phyloP scores from a whole-genome alignment of 2,888 invertebrate species.

The Eudemis profundana region DNA sequence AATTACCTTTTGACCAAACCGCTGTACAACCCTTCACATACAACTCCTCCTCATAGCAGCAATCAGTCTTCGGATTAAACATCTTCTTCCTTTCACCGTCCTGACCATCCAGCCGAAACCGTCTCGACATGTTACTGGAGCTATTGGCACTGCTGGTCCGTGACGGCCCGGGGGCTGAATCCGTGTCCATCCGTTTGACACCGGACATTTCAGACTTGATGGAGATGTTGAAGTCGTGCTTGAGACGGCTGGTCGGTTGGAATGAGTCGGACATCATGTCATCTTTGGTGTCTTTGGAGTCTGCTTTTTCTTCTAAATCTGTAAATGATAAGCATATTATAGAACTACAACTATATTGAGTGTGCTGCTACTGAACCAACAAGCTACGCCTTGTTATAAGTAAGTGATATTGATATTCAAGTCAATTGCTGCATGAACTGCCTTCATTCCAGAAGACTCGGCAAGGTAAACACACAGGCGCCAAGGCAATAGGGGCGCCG shows the following conservation, averaged over 20 bases:
- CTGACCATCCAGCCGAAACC: slow-evolving; percentile 67
- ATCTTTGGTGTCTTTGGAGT: slow-evolving; percentile 64
- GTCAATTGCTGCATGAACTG: too few relatives aligned
- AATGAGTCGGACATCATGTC: slow-evolving; percentile 72
- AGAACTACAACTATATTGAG: too few relatives aligned
- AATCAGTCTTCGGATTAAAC: slow-evolving; percentile 73
- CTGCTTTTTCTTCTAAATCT: slow-evolving; percentile 67
- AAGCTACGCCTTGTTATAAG: too few relatives aligned
- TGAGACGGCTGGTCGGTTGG: slow-evolving; percentile 72
- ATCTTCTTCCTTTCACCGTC: slow-evolving; percentile 57
- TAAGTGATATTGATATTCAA: too few relatives aligned
- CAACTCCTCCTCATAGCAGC: slow-evolving; percentile 92
- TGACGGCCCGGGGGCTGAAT: slow-evolving; percentile 55
- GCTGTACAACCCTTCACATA: slow-evolving; percentile 94
- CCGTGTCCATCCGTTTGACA: slow-evolving; percentile 65
- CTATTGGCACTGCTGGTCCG: slow-evolving; percentile 75
- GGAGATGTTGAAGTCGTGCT: slow-evolving; percentile 78
- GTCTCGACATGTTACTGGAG: slow-evolving; percentile 79
- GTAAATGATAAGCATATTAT: slow-evolving; percentile 46
- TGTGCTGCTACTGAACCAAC: too few relatives aligned
- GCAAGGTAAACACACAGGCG: too few relatives aligned
- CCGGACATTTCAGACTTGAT: slow-evolving; percentile 73
- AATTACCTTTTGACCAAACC: slow-evolving; percentile 89
- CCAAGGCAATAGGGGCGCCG: too few relatives aligned
- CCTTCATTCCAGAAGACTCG: too few relatives aligned